A percentile compares a stretch with the other conserved stretches of the same genome.
Evolutionary conservation across 2,113 vertebrate genomes (phyloP).

Genomic region (Ochotona princeps): DNA sequence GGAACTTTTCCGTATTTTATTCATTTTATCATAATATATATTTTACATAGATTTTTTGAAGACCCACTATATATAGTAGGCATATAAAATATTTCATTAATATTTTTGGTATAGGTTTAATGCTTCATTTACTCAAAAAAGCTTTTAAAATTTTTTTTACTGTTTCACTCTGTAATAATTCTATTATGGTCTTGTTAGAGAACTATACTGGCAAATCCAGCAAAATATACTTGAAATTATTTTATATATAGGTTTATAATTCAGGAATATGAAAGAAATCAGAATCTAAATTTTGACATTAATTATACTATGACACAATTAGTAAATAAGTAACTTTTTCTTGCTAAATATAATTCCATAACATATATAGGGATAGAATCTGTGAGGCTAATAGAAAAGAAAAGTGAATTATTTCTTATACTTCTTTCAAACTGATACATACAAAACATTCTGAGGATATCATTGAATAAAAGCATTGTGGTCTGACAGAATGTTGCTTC

Average conservation of each 20-base stretch:
- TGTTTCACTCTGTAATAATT: neutral
- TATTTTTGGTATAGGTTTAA: neutral
- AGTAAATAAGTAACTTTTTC: constrained; percentile 7
- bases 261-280: constrained; percentile 16
- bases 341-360: constrained; percentile 17
- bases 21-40: too few relatives aligned
- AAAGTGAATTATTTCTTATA: neutral
- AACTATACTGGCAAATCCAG: neutral
- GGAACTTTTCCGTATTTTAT: too few relatives aligned
- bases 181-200: neutral
- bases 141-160: neutral
- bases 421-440: constrained; percentile 6
- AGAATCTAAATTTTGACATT: constrained; percentile 2
- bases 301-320: neutral
- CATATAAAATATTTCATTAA: neutral
- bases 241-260: neutral
- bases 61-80: neutral
- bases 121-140: constrained; percentile 6
- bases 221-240: neutral
- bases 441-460: constrained; percentile 25
- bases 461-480: neutral
- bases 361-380: neutral
- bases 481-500: neutral
- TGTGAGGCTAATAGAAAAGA: neutral
- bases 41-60: too few relatives aligned